Conservation (phyloP, 1,140 invertebrate species). For the Drosophila neocordata region DNA sequence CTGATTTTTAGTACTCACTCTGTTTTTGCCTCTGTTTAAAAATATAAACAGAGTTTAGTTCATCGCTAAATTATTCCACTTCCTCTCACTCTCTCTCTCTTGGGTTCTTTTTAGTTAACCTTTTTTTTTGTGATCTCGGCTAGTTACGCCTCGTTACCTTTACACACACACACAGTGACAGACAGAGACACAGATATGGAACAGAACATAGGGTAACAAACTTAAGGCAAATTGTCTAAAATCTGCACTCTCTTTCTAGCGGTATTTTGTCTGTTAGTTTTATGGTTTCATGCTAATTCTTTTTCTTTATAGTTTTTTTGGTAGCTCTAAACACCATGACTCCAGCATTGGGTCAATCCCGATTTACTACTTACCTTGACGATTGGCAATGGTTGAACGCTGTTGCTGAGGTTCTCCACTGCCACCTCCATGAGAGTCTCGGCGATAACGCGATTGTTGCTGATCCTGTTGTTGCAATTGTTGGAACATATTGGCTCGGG, state of each 20-base stretch:
- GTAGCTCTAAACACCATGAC: background rate
- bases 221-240: background rate
- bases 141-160: constrained; percentile 4
- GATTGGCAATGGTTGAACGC: constrained; percentile 34
- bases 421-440: constrained; percentile 29
- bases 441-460: constrained; percentile 69
- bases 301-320: background rate
- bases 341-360: background rate
- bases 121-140: constrained; percentile 4
- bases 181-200: background rate
- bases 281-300: constrained; percentile 68
- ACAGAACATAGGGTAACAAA: background rate
- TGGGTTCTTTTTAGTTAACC: background rate
- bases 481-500: constrained; percentile 86
- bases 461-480: constrained; percentile 85
- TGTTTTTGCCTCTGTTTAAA: background rate
- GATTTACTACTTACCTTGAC: constrained; percentile 53
- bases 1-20: too few species aligned
- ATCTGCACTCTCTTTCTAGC: background rate
- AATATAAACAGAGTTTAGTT: background rate
- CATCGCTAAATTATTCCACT: constrained; percentile 3
- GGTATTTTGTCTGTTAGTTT: constrained; percentile 38
- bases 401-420: constrained; percentile 30
- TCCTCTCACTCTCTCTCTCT: background rate
- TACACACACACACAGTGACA: background rate